These are phyloP conservation scores for Didymodactylos carnosus DNA, from an alignment of 2,888 invertebrate species.

Conservation along the genomic window DNA sequence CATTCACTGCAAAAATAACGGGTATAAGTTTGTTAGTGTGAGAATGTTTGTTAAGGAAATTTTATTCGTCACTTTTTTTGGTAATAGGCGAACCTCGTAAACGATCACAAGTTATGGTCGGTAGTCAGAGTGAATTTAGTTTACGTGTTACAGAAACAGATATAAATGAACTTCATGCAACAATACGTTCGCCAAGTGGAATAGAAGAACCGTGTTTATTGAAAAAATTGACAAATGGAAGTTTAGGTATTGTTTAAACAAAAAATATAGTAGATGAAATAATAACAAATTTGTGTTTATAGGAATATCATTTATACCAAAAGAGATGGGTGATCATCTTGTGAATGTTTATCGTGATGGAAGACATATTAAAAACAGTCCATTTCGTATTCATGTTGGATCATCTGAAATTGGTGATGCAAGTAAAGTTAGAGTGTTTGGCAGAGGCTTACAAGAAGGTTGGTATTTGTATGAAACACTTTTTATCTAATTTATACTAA, in stretches of 20 bases:
- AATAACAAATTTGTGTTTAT: no score
- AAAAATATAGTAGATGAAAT: no score
- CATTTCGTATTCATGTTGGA: constrained; percentile 97
- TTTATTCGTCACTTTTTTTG: no score
- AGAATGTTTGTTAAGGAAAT: no score
- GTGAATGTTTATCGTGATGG: constrained; percentile 86
- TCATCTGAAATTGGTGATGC: constrained; percentile 82
- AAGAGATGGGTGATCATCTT: constrained; percentile 73
- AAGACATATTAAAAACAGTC: constrained; percentile 58
- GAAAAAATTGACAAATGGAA: constrained; percentile 77
- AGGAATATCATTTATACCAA: constrained; percentile 94
- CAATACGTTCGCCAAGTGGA: constrained; percentile 75
- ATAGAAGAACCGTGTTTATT: constrained; percentile 90
- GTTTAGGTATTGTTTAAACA: no score
- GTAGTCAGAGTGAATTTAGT: constrained; percentile 85
- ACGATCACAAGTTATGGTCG: constrained; percentile 87
- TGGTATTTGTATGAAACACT: not conserved
- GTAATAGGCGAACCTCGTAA: no score
- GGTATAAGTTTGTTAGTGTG: constrained; percentile 44
- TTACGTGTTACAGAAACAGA: constrained; percentile 75
- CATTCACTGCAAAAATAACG: constrained; percentile 60
- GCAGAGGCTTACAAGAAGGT: constrained; percentile 64
- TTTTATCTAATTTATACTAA: not conserved
- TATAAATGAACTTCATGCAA: constrained; percentile 56
- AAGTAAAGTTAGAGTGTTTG: constrained; percentile 74